Percentiles rank a stretch among this genome's conserved stretches.
Evolutionary conservation across 2,888 invertebrate genomes (phyloP).

Genomic region (Hypomecis punctinalis): DNA sequence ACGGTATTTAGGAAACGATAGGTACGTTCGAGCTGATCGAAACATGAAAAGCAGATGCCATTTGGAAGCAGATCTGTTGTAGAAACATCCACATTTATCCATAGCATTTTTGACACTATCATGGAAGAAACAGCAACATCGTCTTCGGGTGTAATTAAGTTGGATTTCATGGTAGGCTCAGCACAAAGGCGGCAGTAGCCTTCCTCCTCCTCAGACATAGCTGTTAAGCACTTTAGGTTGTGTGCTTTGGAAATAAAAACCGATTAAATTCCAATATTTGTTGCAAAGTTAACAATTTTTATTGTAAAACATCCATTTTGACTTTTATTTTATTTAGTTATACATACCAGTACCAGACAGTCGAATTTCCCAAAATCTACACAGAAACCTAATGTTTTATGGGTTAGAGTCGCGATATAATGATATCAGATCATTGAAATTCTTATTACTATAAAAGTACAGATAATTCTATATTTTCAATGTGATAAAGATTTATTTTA

Average conservation of each 20-base stretch:
- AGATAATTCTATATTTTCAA: no score
- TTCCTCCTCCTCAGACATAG: conserved; percentile 65
- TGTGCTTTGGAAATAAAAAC: conserved; percentile 22
- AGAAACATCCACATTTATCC: conserved; percentile 75
- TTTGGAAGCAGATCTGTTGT: conserved; percentile 61
- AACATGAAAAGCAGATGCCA: conserved; percentile 76
- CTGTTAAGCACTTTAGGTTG: conserved; percentile 32
- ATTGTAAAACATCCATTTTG: conserved; percentile 22
- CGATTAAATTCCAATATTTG: not conserved
- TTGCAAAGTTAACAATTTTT: conserved; percentile 11
- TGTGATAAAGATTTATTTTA: no score
- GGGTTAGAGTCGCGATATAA: no score
- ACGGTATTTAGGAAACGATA: conserved; percentile 73
- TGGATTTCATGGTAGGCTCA: conserved; percentile 66
- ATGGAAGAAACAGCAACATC: conserved; percentile 70
- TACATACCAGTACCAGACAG: no score
- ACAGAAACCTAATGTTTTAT: no score
- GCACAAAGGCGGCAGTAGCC: conserved; percentile 76
- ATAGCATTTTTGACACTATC: conserved; percentile 69
- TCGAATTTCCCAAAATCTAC: no score
- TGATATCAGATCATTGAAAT: no score
- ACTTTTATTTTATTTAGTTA: conserved; percentile 22
- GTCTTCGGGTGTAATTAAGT: conserved; percentile 68
- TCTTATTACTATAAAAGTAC: no score
- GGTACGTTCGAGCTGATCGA: conserved; percentile 74